These are phyloP conservation scores for Climacteris rufus DNA, from an alignment of 2,113 vertebrate genomes.

Conservation along the genomic window DNA sequence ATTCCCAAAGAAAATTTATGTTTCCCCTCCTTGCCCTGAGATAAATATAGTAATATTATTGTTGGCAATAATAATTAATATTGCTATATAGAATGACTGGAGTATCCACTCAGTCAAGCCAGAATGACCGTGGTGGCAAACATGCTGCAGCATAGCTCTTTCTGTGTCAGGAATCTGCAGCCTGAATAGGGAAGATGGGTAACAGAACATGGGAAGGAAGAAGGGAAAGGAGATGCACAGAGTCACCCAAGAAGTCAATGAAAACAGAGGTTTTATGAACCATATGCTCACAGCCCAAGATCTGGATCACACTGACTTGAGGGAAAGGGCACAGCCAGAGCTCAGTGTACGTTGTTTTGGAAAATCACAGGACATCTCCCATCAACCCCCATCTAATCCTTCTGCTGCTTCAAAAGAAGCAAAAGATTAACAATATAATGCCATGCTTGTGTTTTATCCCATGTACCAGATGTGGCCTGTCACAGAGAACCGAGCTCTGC, in stretches of 20 bases:
- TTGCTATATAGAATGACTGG: background rate
- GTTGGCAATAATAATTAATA: background rate
- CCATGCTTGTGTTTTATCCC: background rate
- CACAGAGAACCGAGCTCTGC: background rate
- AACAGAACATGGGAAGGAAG: background rate
- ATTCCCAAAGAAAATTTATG: background rate
- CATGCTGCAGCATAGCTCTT: background rate
- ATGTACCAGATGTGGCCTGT: background rate
- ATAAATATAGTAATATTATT: background rate
- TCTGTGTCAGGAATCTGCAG: background rate
- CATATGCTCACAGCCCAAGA: background rate
- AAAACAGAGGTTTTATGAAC: background rate
- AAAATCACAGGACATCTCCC: background rate
- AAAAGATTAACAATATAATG: background rate
- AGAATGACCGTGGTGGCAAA: background rate
- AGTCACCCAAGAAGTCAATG: background rate
- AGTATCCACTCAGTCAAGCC: background rate
- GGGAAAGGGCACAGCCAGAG: background rate
- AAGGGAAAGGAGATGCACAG: background rate
- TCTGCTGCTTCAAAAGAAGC: background rate
- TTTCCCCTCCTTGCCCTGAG: background rate
- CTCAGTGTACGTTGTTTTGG: accelerated
- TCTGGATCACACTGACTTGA: background rate
- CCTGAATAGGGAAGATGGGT: background rate
- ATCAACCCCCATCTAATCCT: background rate